Evolutionary conservation across 2,888 invertebrate genomes (phyloP), one percentile per base, ranked within the genome.

Genomic region (Trissoscelio sp.): DNA sequence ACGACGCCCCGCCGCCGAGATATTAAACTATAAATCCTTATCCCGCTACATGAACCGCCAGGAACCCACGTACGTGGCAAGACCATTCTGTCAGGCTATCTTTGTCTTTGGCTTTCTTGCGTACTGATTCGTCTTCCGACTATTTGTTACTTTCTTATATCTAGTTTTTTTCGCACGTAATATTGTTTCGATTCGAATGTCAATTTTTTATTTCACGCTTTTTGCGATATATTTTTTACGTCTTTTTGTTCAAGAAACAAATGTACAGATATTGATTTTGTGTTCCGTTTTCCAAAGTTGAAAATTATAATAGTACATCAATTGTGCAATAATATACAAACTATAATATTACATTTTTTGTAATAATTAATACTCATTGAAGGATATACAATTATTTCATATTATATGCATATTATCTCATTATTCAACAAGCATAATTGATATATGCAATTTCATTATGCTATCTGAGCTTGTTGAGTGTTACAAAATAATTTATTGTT

Each of bases 11-110:
- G 83, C 72, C 82, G 88, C 88, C 89, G 89, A 91, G 91, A 91
- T 91, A 91, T 91, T 91, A 91, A 91, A 91, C 91, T 91, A 91
- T 91, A 91, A 91, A 91, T 91, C 91, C 89, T 91, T 91, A 91
- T 91, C 88, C 90, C 87, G 86, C 86, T 88, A 85, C 88, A 87
- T 85, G 88, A 89, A 88, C 88, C 88, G 83, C 88, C 85, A 85
- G 86, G 84, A 86, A 80, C 85, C 85, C 83, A 84, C 81, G 83
- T 79, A 79, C 77, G 79, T 78, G 81, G 77, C 80, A 44, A 70
- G 74, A 66, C 82, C 79, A 34, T 62, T 62, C 66, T 57, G 48
- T 42, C 31, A n/a, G 39, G 24, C 55, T 83, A 28, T 81, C 77
- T 75, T 79, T 74, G 58, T 81, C 77, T 62, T 46, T 69, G 73